Conservation (phyloP, 2,113 vertebrate genomes). For the Neotoma lepida region DNA sequence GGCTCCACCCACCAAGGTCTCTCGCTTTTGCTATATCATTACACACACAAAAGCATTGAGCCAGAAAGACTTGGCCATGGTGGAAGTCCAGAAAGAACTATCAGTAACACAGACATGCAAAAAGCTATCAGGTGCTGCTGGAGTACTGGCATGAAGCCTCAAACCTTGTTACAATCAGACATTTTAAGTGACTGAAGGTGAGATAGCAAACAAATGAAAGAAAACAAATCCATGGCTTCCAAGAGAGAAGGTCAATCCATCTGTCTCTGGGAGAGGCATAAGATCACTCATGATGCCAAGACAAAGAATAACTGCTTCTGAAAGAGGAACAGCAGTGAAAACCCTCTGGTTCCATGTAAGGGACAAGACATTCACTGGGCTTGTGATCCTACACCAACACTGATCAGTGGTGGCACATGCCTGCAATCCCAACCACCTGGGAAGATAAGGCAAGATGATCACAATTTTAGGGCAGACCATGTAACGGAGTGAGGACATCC, state of each 20-base stretch:
- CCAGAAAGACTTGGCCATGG: not conserved
- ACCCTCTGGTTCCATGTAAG: not conserved
- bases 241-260: not conserved
- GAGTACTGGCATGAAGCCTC: not conserved
- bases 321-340: not conserved
- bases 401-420: not conserved
- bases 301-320: not conserved
- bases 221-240: not conserved
- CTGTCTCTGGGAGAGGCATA: not conserved
- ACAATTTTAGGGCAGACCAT: not conserved
- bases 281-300: not conserved
- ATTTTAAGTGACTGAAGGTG: not conserved
- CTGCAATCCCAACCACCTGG: not conserved
- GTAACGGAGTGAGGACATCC: not conserved
- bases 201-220: not conserved
- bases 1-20: no score
- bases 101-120: not conserved
- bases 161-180: not conserved
- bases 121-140: not conserved
- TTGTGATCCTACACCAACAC: not conserved
- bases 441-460: not conserved
- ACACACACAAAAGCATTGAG: not conserved
- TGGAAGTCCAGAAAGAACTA: not conserved
- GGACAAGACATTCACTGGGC: not conserved
- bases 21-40: no score